phyloP scores from a whole-genome alignment of 2,797 vertebrate species.

The Erethizon dorsatum region DNA sequence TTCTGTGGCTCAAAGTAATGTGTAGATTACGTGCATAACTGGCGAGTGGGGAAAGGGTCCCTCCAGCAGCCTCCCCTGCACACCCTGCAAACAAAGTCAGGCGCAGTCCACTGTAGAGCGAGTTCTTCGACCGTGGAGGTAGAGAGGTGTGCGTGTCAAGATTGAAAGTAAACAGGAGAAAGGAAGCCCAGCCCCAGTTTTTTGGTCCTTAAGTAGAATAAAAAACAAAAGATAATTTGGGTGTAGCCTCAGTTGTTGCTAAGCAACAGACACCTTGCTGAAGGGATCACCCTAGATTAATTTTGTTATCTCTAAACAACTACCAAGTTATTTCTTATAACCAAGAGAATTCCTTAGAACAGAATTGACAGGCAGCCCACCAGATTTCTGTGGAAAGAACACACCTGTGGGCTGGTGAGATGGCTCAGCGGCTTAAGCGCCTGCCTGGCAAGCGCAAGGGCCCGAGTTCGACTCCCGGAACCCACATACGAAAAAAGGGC shows the following conservation, averaged over 20 bases:
- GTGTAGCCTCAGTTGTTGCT: neutral
- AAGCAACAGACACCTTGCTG: neutral
- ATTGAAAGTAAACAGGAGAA: neutral
- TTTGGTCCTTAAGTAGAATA: neutral
- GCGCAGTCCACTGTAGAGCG: neutral
- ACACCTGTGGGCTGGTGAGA: neutral
- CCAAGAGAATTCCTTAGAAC: neutral
- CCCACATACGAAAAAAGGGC: no score
- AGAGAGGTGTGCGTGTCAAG: neutral
- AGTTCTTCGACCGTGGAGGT: neutral
- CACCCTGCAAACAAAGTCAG: neutral
- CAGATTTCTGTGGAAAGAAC: neutral
- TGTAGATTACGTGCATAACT: neutral
- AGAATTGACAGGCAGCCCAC: neutral
- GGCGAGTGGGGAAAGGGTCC: neutral
- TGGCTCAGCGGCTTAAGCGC: no score
- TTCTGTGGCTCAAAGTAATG: neutral
- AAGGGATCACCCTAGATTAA: neutral
- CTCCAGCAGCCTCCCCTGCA: neutral
- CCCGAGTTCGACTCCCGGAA: no score
- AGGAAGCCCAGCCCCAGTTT: neutral
- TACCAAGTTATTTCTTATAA: neutral
- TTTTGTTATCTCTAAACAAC: neutral
- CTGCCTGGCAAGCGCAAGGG: no score
- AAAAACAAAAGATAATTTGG: slow-evolving; percentile 16